phyloP scores from a whole-genome alignment of 1,140 invertebrate species.

The Drosophila nebulosa region DNA sequence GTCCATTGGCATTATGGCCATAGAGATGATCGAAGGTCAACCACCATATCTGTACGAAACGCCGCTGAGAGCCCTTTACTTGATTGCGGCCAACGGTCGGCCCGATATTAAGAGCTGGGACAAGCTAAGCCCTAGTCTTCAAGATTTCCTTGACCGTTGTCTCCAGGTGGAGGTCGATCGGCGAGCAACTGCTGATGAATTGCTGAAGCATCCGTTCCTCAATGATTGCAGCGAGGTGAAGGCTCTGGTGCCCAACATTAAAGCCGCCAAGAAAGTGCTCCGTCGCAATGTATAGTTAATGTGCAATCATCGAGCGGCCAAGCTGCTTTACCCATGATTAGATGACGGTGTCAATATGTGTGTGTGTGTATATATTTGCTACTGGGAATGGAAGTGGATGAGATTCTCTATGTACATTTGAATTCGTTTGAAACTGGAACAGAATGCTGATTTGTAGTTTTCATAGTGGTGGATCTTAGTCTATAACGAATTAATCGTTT shows the following conservation, averaged over 20 bases:
- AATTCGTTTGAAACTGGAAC: constrained; percentile 55
- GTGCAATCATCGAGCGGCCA: constrained; percentile 64
- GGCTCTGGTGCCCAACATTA: constrained; percentile 93
- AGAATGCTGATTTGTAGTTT: constrained; percentile 66
- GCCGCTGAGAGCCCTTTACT: constrained; percentile 95
- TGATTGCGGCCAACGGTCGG: constrained; percentile 97
- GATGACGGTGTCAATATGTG: constrained; percentile 6
- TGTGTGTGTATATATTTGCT: background rate
- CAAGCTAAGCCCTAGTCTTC: constrained; percentile 88
- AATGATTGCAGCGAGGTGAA: constrained; percentile 91
- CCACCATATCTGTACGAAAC: constrained; percentile 98
- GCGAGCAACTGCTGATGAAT: constrained; percentile 91
- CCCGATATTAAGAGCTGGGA: constrained; percentile 94
- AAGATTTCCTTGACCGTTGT: constrained; percentile 94
- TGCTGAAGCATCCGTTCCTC: constrained; percentile 94
- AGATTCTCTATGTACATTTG: constrained; percentile 59
- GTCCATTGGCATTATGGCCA: constrained; percentile 97
- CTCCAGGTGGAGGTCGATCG: constrained; percentile 95
- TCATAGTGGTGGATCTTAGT: constrained; percentile 30
- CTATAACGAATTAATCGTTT: background rate
- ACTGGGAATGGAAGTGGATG: background rate
- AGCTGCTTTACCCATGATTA: constrained; percentile 66
- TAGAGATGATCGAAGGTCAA: constrained; percentile 98
- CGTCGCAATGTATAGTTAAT: constrained; percentile 78
- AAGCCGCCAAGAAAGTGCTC: constrained; percentile 86